Conservation (phyloP, 2,888 invertebrate species). For the Chloromyia formosa region DNA sequence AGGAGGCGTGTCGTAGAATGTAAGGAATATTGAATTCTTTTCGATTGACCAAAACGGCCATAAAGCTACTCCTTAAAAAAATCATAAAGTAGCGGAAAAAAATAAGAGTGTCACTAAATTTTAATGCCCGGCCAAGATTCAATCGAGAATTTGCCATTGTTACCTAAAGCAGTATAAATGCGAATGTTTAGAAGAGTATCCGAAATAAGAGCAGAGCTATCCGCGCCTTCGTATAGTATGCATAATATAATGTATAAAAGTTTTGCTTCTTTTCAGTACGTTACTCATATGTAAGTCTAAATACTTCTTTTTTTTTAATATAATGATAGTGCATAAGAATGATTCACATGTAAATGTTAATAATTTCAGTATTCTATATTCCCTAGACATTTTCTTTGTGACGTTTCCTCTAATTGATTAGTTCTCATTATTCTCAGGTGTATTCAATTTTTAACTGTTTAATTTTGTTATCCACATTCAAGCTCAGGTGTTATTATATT, state of each 20-base stretch:
- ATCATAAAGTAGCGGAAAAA: no score
- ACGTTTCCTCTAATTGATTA: background rate
- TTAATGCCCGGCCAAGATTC: no score
- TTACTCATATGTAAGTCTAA: background rate
- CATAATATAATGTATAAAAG: constrained; percentile 22
- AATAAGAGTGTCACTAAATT: no score
- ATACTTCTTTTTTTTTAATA: constrained; percentile 14
- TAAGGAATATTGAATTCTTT: no score
- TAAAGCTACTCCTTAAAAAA: no score
- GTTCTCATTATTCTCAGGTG: background rate
- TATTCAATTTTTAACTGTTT: background rate
- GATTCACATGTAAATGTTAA: constrained; percentile 23
- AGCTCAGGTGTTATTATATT: background rate
- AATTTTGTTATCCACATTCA: background rate
- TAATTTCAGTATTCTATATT: constrained; percentile 29
- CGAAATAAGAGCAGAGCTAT: background rate
- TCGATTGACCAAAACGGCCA: no score
- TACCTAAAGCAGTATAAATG: no score
- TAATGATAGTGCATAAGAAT: constrained; percentile 43
- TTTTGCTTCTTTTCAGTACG: background rate
- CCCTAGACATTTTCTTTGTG: constrained; percentile 17
- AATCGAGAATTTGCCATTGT: no score
- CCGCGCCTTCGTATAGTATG: constrained; percentile 11
- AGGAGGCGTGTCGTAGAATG: no score
- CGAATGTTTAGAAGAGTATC: no score